Base-by-base conservation (phyloP, 2,113 vertebrate species). In the Phaethon lepturus region DNA sequence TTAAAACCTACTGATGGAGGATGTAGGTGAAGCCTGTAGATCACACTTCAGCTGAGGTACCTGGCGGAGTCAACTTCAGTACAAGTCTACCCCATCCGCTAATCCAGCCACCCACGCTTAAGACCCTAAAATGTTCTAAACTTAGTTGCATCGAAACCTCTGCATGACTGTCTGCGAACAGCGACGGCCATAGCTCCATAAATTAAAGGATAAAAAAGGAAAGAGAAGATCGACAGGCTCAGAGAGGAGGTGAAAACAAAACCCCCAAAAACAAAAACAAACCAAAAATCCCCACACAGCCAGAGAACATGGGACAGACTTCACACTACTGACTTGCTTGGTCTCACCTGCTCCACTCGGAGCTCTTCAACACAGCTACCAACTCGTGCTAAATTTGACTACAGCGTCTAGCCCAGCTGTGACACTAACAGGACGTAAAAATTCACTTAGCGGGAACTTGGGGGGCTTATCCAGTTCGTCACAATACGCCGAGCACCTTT, bases 201-300 rank as follows among this genome's bases (percentile, higher is more conserved):
- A 76, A 33, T 8, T 4, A 83, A 58, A 29, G 6, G 7, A 38
- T 9, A 7, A 68, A 35, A 53, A 20, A 25, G 25, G 33, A 28
- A 50, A 63, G 35, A 44, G 28, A 38, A 7, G 26, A 53, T 11
- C 10, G 38, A 40, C n/a, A 50, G 13, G 7, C 20, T 91, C 40
- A 55, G 40, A 63, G 0, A 2, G 26, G 25, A 31, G 6, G 38
- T 38, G 13, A 1, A 25, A 16, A 50, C 38, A 38, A 38, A 38
- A 38, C 38, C 38, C 38, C 38, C 38, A 38, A 11, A 4, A 29
- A 31, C 42, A 44, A 9, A 9, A 52, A 3, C 22, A 33, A 9
- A 2, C 6, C 14, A 38, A 29, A 42, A 7, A 64, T 5, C 20
- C 3, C 35, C 13, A 5, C 10, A 4, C 19, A n/a, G 35, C 10